Evolutionary conservation across 92 coral and sea anemone genomes (phyloP).

Genomic region (Porites rus): DNA sequence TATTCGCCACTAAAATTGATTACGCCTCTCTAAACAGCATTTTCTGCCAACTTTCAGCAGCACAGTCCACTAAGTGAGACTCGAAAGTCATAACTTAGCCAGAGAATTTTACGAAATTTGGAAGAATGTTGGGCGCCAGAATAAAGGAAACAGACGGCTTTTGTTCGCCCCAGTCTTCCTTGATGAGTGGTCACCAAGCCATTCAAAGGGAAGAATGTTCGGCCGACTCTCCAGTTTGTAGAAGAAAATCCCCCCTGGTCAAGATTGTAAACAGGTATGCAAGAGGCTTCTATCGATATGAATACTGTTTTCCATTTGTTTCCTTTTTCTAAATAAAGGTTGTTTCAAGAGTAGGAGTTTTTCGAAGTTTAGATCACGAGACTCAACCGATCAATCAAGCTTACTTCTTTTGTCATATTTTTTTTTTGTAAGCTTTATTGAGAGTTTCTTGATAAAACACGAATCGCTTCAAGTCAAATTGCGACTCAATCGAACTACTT

Average conservation of each 20-base stretch:
- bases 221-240: neutral
- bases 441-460: too few species aligned
- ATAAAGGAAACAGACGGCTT: too few species aligned
- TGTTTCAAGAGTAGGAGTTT: neutral
- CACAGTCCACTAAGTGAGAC: neutral
- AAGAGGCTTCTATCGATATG: neutral
- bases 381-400: too few species aligned
- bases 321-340: neutral
- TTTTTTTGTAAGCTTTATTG: too few species aligned
- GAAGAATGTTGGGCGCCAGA: neutral
- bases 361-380: neutral
- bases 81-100: neutral
- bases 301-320: neutral
- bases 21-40: slow-evolving; percentile 4
- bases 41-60: neutral
- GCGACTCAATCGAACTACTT: too few species aligned
- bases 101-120: neutral
- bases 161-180: neutral
- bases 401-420: too few species aligned
- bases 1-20: neutral
- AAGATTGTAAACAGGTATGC: neutral
- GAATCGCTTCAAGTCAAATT: too few species aligned
- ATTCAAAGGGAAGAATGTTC: neutral
- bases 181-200: slow-evolving; percentile 14
- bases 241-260: neutral